Base-by-base conservation (phyloP, 2,113 vertebrate species). In the Tautogolabrus adspersus region DNA sequence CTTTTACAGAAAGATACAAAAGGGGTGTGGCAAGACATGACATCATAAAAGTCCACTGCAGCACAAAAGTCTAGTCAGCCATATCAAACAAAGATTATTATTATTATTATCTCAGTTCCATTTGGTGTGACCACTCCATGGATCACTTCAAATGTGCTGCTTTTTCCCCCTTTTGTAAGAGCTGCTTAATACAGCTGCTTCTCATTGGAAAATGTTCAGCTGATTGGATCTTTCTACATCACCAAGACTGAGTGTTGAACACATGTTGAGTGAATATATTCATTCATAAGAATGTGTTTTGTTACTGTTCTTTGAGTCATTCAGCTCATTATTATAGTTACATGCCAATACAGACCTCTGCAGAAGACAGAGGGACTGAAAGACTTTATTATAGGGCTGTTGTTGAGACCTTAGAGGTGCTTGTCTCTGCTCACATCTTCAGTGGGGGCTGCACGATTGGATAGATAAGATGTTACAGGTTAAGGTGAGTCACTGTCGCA, bases 241-340 rank as follows among this genome's bases (percentile, higher is more conserved):
- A 66, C 66, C 37, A 9, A 38, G 34, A 47, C 74, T 79, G 44
- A 64, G 49, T 57, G n/a, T 22, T 52, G 40, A 72, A 26, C 75
- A 65, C 22, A 23, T 1, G 13, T 38, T 37, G 8, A 52, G 5
- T 58, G 62, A 26, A 67, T 58, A 12, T 59, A 8, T 65, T 71
- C 40, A 21, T 59, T 76, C 69, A 66, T 18, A 44, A 23, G 18
- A 10, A n/a, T 1, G n/a, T 65, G 6, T n/a, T 81, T 66, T 74
- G 57, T 8, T 7, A 40, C 40, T 66, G 74, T 64, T 77, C 75
- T 46, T 23, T 85, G 72, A 87, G 46, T 88, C 84, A 80, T 46
- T 42, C 40, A 57, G 21, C 52, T 21, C 6, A 56, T 72, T 65
- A 26, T 61, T 38, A 16, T 16, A 8, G 81, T 55, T 73, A 5